phyloP scores from a whole-genome alignment of 2,888 invertebrate species.

The Xylophagus ater region DNA sequence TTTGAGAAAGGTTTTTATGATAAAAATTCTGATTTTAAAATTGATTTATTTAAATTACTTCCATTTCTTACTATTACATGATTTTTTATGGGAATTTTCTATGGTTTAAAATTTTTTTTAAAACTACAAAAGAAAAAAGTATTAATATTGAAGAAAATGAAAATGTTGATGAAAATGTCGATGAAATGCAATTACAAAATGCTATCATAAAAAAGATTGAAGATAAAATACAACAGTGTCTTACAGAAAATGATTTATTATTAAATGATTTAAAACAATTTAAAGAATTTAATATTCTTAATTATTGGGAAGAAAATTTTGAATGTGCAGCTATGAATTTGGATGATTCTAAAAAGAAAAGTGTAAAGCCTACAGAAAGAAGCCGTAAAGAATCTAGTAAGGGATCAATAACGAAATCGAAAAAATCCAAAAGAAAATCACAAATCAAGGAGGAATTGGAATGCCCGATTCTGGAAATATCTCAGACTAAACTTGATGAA shows the following conservation, averaged over 20 bases:
- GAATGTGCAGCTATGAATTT: neutral
- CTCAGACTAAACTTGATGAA: neutral
- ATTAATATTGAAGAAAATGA: neutral
- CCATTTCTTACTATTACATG: too few species aligned
- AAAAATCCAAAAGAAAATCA: constrained; percentile 1
- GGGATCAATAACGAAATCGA: neutral
- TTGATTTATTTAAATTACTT: constrained; percentile 10
- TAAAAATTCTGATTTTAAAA: neutral
- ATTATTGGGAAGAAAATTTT: constrained; percentile 1
- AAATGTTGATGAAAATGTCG: neutral
- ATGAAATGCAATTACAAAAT: neutral
- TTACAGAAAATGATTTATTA: constrained; percentile 2
- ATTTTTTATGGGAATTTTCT: too few species aligned
- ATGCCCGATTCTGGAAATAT: neutral
- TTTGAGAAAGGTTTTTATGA: constrained; percentile 8
- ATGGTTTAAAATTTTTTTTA: neutral
- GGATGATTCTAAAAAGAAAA: constrained; percentile 2
- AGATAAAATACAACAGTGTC: constrained; percentile 5
- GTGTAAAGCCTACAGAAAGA: too few species aligned
- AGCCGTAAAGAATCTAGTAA: neutral
- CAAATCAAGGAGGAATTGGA: constrained; percentile 2
- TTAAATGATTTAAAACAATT: neutral
- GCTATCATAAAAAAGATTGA: neutral
- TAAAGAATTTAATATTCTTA: constrained; percentile 4
- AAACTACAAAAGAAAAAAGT: neutral